Base-by-base conservation (phyloP, 2,797 vertebrate species). In the Ceyx erithaca region DNA sequence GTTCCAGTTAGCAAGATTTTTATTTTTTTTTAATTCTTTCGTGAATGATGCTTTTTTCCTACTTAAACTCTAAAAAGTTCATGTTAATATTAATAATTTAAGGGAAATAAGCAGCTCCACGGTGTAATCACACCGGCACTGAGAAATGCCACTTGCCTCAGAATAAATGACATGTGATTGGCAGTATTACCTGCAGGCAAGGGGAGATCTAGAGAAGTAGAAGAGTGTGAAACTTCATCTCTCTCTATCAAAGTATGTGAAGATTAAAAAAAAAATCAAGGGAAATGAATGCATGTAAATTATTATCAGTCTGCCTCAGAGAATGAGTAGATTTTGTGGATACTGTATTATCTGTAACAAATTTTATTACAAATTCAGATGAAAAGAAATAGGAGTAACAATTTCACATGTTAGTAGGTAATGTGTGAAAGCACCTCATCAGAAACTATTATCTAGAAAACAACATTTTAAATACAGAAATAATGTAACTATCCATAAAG, bases 131-230 rank as follows among this genome's bases (percentile, higher is more conserved):
- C 87, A 40, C 57, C 26, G 55, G 54, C 83, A 10, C 4, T 33
- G 89, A 45, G 52, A 77, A 51, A 58, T 76, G 88, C 67, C 80
- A 92, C 86, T 63, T 66, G 68, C 62, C 72, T 49, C 23, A 20
- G 89, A 45, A 57, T 62, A 89, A 80, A 87, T 87, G 86, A 49
- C 37, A 40, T 48, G 72, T 70, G 90, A 90, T 49, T 70, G 86
- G 75, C 93, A 93, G 76, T 6, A 85, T 33, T 85, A 90, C 93
- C 93, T 92, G 61, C 91, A 66, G 92, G 93, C 94, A 92, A 82
- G 69, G 66, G 64, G 87, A 89, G 86, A 92, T 46, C 73, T 84
- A 90, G 68, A 57, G 72, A 82, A 73, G 68, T 40, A 81, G 89
- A 78, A 90, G 59, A 43, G 79, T 75, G 92, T 90, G 89, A 95